Percentiles rank a stretch among this genome's conserved stretches.
These are phyloP conservation scores for Poeciliopsis turneri DNA, from an alignment of 2,797 vertebrate genomes.

Conservation along the genomic window DNA sequence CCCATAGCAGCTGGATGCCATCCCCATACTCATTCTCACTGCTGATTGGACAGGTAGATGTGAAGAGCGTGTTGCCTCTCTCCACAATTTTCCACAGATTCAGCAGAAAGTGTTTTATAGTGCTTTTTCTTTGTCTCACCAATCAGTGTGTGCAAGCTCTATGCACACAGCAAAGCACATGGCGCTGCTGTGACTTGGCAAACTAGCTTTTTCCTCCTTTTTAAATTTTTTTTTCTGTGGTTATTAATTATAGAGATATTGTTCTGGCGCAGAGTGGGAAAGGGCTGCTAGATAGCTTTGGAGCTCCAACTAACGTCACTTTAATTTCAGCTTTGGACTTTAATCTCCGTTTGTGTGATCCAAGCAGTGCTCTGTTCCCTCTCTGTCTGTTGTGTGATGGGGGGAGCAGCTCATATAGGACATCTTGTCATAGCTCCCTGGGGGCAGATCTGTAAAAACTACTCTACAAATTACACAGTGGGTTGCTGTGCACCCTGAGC, in stretches of 20 bases:
- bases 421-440: conserved; percentile 69
- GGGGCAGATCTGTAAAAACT: conserved; percentile 73
- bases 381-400: conserved; percentile 38
- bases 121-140: conserved; percentile 69
- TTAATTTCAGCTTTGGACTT: conserved; percentile 69
- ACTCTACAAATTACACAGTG: conserved; percentile 80
- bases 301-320: conserved; percentile 66
- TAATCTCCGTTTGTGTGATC: conserved; percentile 61
- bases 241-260: conserved; percentile 76
- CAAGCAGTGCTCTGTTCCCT: conserved; percentile 70
- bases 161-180: conserved; percentile 57
- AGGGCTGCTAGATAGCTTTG: conserved; percentile 71
- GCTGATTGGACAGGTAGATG: conserved; percentile 78
- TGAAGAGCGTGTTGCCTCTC: conserved; percentile 51
- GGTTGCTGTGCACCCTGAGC: conserved; percentile 72
- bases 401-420: conserved; percentile 52
- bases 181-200: conserved; percentile 62
- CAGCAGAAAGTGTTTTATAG: conserved; percentile 80
- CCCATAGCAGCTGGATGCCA: conserved; percentile 67
- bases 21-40: conserved; percentile 42
- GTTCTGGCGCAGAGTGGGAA: conserved; percentile 58
- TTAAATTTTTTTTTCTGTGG: conserved; percentile 50
- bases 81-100: conserved; percentile 76
- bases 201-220: conserved; percentile 36
- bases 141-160: conserved; percentile 57